phyloP scores from a whole-genome alignment of 2,888 invertebrate genomes.

The Plusia festucae region DNA sequence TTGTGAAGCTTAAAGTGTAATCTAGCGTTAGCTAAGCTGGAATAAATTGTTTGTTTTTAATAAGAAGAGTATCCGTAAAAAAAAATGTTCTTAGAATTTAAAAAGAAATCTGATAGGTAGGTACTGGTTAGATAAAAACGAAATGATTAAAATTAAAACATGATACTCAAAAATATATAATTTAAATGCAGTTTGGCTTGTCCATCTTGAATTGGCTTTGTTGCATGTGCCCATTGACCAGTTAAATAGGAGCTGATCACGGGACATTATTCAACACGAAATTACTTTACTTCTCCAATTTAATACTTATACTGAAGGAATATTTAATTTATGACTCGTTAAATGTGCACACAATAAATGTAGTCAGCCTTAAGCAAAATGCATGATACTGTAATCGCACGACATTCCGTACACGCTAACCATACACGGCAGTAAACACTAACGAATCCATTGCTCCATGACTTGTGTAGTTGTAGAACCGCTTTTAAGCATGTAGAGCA shows the following conservation, averaged over 20 bases:
- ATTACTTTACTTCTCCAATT: not conserved
- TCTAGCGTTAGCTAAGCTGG: no score
- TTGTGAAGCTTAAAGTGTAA: no score
- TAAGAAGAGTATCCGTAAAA: no score
- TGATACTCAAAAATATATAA: no score
- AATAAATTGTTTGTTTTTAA: no score
- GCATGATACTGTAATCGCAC: conserved; percentile 16
- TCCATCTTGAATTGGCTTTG: not conserved
- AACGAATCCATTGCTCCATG: conserved; percentile 6
- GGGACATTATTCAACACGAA: not conserved
- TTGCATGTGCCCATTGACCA: conserved; percentile 1
- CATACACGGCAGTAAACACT: not conserved
- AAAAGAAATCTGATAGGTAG: no score
- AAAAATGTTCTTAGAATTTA: no score
- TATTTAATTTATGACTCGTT: conserved; percentile 6
- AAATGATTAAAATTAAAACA: no score
- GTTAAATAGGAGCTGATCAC: not conserved
- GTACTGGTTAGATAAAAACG: no score
- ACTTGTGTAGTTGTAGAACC: not conserved
- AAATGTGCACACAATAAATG: conserved; percentile 10
- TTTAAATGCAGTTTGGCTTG: no score
- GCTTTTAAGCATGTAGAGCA: conserved; percentile 16
- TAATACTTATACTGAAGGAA: not conserved
- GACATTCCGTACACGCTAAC: not conserved
- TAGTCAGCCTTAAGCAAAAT: conserved; percentile 24